These are phyloP conservation scores for Sitodiplosis mosellana DNA, from an alignment of 1,140 invertebrate genomes.

Conservation along the genomic window DNA sequence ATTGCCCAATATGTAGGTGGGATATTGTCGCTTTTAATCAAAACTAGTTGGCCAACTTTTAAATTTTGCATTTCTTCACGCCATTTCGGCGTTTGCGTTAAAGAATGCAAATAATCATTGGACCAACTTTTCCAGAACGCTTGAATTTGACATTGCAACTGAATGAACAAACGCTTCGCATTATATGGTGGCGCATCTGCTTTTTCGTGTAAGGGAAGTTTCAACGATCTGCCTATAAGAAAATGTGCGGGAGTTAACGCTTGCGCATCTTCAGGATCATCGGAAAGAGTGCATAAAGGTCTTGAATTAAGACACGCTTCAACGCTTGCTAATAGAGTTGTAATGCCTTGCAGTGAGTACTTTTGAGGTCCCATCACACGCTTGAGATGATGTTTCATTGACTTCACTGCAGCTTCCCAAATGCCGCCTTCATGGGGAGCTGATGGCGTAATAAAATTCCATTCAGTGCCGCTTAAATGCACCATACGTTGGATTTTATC, in stretches of 20 bases:
- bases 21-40: too few species aligned
- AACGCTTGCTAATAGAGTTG: conserved; percentile 10
- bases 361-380: conserved; percentile 7
- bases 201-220: not conserved
- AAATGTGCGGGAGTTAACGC: conserved; percentile 21
- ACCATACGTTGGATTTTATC: too few species aligned
- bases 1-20: too few species aligned
- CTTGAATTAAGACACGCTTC: conserved; percentile 16
- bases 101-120: conserved; percentile 7
- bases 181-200: too few species aligned
- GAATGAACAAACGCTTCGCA: too few species aligned
- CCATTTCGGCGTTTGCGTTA: conserved; percentile 8
- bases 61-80: too few species aligned
- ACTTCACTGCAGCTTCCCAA: conserved; percentile 18
- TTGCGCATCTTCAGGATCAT: conserved; percentile 10
- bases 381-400: too few species aligned
- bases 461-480: too few species aligned
- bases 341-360: conserved; percentile 14
- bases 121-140: conserved; percentile 9
- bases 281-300: conserved; percentile 12
- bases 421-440: conserved; percentile 18
- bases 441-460: too few species aligned
- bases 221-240: conserved; percentile 13
- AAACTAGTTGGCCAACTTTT: too few species aligned
- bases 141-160: too few species aligned